Conservation (phyloP, 1,140 invertebrate genomes). For the Anthonomus grandis region DNA sequence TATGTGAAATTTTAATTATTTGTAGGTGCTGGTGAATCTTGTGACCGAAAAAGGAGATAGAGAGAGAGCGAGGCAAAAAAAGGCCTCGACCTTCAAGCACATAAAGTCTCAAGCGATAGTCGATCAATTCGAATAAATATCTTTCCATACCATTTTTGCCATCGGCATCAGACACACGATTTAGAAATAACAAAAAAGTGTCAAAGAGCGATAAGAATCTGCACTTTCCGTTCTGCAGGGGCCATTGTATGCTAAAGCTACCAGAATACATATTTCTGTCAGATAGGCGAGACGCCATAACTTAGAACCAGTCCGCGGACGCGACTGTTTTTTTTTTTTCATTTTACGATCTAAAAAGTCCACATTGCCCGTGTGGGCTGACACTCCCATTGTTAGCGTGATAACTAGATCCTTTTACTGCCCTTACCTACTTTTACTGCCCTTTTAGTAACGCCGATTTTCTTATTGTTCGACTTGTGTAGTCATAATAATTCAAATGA, state of each 20-base stretch:
- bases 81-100: background rate
- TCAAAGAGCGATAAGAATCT: conserved; percentile 33
- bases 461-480: background rate
- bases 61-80: background rate
- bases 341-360: no score
- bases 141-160: conserved; percentile 27
- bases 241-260: conserved; percentile 41
- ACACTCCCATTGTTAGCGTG: conserved; percentile 19
- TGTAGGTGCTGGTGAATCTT: background rate
- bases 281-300: conserved; percentile 21
- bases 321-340: background rate
- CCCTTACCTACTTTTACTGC: background rate
- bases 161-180: conserved; percentile 26
- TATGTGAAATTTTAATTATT: background rate
- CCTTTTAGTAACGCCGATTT: background rate
- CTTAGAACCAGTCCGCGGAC: conserved; percentile 7
- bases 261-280: conserved; percentile 41
- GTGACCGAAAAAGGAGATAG: background rate
- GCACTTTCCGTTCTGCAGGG: conserved; percentile 8
- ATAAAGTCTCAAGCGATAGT: conserved; percentile 13
- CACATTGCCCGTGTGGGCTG: conserved; percentile 9
- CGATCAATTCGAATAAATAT: conserved; percentile 13
- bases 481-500: no score
- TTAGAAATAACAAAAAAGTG: conserved; percentile 39
- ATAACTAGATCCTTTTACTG: conserved; percentile 1